Evolutionary conservation across 2,888 invertebrate genomes (phyloP).

Genomic region (Amorpha juglandis): DNA sequence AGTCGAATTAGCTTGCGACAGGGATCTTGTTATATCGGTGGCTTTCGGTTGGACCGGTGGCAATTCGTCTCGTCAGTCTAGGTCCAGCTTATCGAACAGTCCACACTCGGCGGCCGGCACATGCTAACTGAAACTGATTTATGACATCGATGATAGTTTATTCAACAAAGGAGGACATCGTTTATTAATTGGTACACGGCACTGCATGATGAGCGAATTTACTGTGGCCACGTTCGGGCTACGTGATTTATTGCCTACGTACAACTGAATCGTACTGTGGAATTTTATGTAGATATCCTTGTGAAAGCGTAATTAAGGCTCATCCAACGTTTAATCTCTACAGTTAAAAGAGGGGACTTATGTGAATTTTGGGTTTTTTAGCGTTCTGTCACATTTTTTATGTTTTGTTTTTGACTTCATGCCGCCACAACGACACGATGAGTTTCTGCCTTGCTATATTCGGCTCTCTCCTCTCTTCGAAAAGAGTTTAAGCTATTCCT

Average conservation of each 20-base stretch:
- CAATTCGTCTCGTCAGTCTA: slow-evolving; percentile 68
- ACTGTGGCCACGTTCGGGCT: slow-evolving; percentile 15
- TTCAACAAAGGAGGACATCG: slow-evolving; percentile 55
- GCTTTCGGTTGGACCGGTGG: slow-evolving; percentile 47
- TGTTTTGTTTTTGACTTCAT: no score
- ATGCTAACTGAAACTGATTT: slow-evolving; percentile 77
- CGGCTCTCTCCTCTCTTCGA: no score
- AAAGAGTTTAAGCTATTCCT: no score
- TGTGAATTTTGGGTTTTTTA: no score
- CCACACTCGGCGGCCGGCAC: slow-evolving; percentile 62
- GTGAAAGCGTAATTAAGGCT: not conserved
- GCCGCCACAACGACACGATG: no score
- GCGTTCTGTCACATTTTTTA: no score
- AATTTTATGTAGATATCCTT: not conserved
- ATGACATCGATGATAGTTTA: slow-evolving; percentile 67
- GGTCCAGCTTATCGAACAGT: slow-evolving; percentile 71
- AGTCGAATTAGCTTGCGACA: slow-evolving; percentile 38
- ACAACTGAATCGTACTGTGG: slow-evolving; percentile 9
- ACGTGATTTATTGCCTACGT: slow-evolving; percentile 19
- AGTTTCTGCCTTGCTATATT: no score
- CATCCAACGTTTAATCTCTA: not conserved
- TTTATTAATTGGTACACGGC: slow-evolving; percentile 62
- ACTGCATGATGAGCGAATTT: slow-evolving; percentile 42
- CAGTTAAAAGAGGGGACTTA: no score
- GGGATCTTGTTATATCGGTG: slow-evolving; percentile 53